Base-by-base conservation (phyloP, 1,140 invertebrate species). In the Listronotus oregonensis region DNA sequence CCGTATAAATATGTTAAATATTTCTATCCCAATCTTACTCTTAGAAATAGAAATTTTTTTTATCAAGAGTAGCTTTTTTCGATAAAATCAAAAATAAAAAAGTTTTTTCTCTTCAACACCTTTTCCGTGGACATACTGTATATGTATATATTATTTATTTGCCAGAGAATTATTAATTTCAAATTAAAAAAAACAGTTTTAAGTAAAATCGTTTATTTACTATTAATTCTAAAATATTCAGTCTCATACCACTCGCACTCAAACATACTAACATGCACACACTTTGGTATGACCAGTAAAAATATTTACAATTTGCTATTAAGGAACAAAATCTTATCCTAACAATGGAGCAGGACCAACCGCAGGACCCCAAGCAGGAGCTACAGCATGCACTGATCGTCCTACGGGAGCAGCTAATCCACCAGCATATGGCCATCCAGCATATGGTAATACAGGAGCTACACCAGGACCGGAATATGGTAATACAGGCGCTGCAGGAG, bases 311-410 rank as follows among this genome's bases (percentile, higher is more conserved):
- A 14, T 39, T 34, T 17, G 37, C 17, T 12, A 14, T 40, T 32
- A 21, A 17, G 43, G 17, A 2, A 31, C 12, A 27, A 61, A 61
- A 63, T 56, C n/a, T 21, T 58, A 65, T 57, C 64, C 57, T 55
- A 59, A 66, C 64, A 66, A 66, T 66, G 64, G 44, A 49, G 40
- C 62, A 56, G 40, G 37, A 9, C 32, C 34, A 27, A 63, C 1
- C 6, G 39, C 27, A 9, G 59, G 59, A 27, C 10, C 34, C n/a
- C 4, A 9, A 18, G 32, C 57, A 32, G 65, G 62, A 39, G 57
- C 63, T 34, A 67, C 47, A 17, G 61, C 69, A 34, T 61, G 65
- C 17, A 70, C 47, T 18, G 66, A 68, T 47, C 62, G 44, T 10
- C 39, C 66, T 14, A 43, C 11, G 14, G 54, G 42, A 8, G 10